Evolutionary conservation across 2,113 vertebrate species (phyloP), one percentile per base, ranked within the genome.

Genomic region (Melanerpes aurifrons): DNA sequence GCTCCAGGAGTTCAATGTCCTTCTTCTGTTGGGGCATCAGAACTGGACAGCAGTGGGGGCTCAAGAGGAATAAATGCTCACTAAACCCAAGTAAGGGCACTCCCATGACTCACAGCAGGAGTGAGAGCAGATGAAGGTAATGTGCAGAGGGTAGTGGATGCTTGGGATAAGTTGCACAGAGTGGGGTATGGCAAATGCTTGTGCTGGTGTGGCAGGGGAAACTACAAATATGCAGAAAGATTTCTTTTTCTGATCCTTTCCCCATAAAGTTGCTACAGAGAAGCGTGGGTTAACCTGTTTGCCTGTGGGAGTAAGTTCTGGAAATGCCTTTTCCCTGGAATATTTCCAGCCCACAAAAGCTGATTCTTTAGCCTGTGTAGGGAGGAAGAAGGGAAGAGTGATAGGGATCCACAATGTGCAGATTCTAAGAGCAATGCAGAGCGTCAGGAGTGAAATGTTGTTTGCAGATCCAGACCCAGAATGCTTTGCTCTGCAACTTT

Each of bases 401-500:
- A 35, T 3, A 86, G 48, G 43, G 14, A 62, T 95, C 66, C 48
- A 79, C 82, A 93, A 54, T 4, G 2, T 73, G 25, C 35, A 32
- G 43, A 68, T 86, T 75, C 81, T 90, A 37, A 28, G 43, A 85
- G 53, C 37, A 61, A 67, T 61, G 68, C 22, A 59, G 63, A 95
- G n/a, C 25, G 45, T 12, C 47, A 48, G 63, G 53, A 86, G 57
- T 50, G 59, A 86, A 81, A 2, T 88, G 24, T 28, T 89, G 78
- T 70, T 90, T 91, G 45, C 67, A 82, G 87, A 80, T 15, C 59
- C 50, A 70, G 74, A 79, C 66, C 66, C 66, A 56, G 63, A 63
- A 84, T 76, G 24, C 86, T 94, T 87, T 79, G 7, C 37, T 64
- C 79, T 92, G 61, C 35, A 48, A 77, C 58, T 92, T 91, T 93